phyloP scores from a whole-genome alignment of 2,888 invertebrate genomes.

The Pseudeuparius sepicola region DNA sequence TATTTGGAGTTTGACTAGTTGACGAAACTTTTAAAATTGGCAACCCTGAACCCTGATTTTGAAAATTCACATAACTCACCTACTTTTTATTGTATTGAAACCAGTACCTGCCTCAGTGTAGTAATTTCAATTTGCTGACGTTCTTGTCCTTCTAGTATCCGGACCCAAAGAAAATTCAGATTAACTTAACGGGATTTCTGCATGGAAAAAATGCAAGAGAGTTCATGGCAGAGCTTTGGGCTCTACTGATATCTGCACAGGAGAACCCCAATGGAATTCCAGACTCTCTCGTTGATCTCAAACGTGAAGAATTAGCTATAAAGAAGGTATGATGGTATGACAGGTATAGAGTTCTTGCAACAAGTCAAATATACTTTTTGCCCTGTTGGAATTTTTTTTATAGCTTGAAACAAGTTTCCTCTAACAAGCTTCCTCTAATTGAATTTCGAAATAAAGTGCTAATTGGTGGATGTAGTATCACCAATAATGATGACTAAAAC shows the following conservation, averaged over 20 bases:
- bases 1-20: too few relatives aligned
- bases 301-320: slow-evolving; percentile 92
- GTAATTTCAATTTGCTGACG: too few relatives aligned
- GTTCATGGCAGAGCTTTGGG: slow-evolving; percentile 98
- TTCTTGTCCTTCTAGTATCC: slow-evolving; percentile 77
- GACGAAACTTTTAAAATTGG: too few relatives aligned
- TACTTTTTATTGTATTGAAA: too few relatives aligned
- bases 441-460: too few relatives aligned
- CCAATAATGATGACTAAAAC: too few relatives aligned
- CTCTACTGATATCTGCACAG: slow-evolving; percentile 87
- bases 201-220: slow-evolving; percentile 95
- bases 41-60: too few relatives aligned
- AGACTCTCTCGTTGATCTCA: slow-evolving; percentile 85
- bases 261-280: slow-evolving; percentile 94
- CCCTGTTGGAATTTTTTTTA: not conserved
- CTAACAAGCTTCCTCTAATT: too few relatives aligned
- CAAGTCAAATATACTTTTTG: slow-evolving; percentile 18
- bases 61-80: too few relatives aligned
- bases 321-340: slow-evolving; percentile 72
- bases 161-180: slow-evolving; percentile 98
- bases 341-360: not conserved
- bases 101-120: too few relatives aligned
- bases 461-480: too few relatives aligned
- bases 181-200: slow-evolving; percentile 97
- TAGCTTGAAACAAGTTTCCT: not conserved